These are phyloP conservation scores for Herminia tarsipennalis DNA, from an alignment of 2,888 invertebrate species.

Conservation along the genomic window DNA sequence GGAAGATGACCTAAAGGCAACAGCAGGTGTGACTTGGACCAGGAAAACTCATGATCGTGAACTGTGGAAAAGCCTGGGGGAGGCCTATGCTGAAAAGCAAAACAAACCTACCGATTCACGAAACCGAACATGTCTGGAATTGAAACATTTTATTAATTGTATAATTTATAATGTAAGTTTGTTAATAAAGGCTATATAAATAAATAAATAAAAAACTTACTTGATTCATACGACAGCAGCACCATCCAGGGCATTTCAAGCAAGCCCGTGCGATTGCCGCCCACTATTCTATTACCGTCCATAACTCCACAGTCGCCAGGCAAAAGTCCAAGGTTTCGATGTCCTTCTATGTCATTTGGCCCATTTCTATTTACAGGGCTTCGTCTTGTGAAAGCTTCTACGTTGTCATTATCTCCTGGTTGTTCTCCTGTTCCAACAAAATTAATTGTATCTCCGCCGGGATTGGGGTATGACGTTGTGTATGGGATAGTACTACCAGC, in stretches of 20 bases:
- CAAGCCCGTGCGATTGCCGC: constrained; percentile 86
- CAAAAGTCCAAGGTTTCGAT: constrained; percentile 48
- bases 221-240: constrained; percentile 86
- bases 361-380: constrained; percentile 15
- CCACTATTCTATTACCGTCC: constrained; percentile 83
- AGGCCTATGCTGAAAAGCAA: too few relatives aligned
- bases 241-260: constrained; percentile 92
- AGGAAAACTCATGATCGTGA: too few relatives aligned
- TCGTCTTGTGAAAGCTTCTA: constrained; percentile 26
- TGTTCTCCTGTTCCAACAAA: constrained; percentile 2
- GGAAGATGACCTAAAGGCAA: too few relatives aligned
- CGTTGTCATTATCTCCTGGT: background rate
- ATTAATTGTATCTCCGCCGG: constrained; percentile 7
- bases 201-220: constrained; percentile 53
- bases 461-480: background rate
- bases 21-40: too few relatives aligned
- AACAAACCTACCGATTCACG: too few relatives aligned
- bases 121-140: too few relatives aligned
- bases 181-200: background rate
- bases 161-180: too few relatives aligned
- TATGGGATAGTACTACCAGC: background rate
- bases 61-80: too few relatives aligned
- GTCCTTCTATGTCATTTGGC: constrained; percentile 31
- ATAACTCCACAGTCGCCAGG: constrained; percentile 84
- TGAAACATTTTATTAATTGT: too few relatives aligned